phyloP scores from a whole-genome alignment of 2,888 invertebrate genomes.

The Polydrusus tereticollis region DNA sequence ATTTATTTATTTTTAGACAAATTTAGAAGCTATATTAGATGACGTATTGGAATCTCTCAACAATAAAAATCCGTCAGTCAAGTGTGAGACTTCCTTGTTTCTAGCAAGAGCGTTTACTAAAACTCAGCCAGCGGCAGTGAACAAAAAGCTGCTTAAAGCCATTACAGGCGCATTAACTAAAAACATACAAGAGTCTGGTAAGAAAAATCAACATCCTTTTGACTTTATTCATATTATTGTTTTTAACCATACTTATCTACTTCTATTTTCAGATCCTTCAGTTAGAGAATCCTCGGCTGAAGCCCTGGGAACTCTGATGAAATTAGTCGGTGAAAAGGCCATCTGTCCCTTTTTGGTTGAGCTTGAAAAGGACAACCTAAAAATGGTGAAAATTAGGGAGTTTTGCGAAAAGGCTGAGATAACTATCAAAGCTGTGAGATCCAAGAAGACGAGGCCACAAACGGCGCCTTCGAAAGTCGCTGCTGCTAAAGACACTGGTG shows the following conservation, averaged over 20 bases:
- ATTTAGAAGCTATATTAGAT: conserved; percentile 86
- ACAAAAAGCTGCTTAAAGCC: conserved; percentile 91
- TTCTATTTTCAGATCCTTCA: conserved; percentile 76
- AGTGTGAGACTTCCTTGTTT: conserved; percentile 88
- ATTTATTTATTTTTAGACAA: conserved; percentile 72
- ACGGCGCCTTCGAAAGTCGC: conserved; percentile 67
- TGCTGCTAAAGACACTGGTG: background rate
- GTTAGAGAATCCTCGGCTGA: conserved; percentile 95
- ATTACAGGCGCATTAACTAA: conserved; percentile 84
- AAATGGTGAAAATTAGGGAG: conserved; percentile 95
- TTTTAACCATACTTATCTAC: no score
- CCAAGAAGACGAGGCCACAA: conserved; percentile 31
- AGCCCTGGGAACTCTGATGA: conserved; percentile 94
- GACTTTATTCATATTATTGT: no score
- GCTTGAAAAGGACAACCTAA: conserved; percentile 90
- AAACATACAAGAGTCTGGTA: conserved; percentile 81
- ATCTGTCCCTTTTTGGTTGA: conserved; percentile 89
- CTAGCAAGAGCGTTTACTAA: conserved; percentile 85
- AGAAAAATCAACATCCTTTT: conserved; percentile 8
- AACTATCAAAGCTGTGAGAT: conserved; percentile 73
- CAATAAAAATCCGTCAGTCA: conserved; percentile 92
- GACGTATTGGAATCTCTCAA: conserved; percentile 87
- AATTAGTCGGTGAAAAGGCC: conserved; percentile 92
- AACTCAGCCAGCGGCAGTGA: conserved; percentile 84
- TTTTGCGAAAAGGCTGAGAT: conserved; percentile 93